Evolutionary conservation across 2,113 vertebrate genomes (phyloP).

Genomic region (Cricetomys ansorgei): DNA sequence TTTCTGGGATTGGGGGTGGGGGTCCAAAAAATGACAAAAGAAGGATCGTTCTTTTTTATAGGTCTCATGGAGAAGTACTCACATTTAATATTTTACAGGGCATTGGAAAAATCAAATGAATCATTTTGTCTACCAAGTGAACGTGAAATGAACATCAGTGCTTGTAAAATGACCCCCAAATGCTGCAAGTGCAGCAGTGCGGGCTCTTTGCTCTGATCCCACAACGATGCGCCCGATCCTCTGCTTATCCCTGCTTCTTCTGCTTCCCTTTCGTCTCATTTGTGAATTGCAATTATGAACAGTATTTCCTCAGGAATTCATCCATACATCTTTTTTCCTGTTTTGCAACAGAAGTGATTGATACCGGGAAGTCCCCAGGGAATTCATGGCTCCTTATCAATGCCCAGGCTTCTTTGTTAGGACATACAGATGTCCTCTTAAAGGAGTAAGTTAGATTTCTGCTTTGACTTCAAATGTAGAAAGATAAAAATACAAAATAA

Average conservation of each 20-base stretch:
- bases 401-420: not conserved
- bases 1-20: not conserved
- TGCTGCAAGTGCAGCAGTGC: not conserved
- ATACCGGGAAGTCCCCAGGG: not conserved
- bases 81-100: not conserved
- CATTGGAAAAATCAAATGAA: not conserved
- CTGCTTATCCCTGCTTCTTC: not conserved
- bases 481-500: not conserved
- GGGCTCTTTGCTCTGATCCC: not conserved
- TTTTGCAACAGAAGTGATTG: not conserved
- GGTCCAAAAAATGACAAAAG: not conserved
- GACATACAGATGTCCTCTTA: not conserved
- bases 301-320: not conserved
- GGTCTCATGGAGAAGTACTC: not conserved
- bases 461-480: not conserved
- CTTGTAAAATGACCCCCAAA: not conserved
- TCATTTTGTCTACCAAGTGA: not conserved
- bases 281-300: constrained; percentile 34
- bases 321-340: not conserved
- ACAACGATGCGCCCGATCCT: not conserved
- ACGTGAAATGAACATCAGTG: not conserved
- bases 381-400: constrained; percentile 26
- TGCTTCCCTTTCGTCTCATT: not conserved
- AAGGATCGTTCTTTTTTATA: not conserved
- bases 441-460: constrained; percentile 5